phyloP scores from a whole-genome alignment of 2,888 invertebrate genomes.

The Laspeyria flexula region DNA sequence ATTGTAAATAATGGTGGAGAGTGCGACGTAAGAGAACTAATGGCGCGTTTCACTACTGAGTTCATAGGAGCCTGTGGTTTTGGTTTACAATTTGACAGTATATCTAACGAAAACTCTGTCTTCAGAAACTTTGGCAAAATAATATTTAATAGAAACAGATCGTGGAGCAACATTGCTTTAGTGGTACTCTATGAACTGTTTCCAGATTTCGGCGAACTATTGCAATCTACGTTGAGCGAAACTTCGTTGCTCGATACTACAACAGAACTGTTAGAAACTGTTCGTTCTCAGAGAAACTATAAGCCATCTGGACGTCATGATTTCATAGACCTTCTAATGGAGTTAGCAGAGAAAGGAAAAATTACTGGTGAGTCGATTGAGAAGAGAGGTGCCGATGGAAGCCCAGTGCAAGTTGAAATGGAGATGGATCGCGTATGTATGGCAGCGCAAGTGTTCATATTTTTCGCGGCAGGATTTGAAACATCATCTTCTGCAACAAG shows the following conservation, averaged over 20 bases:
- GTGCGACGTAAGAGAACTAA: conserved; percentile 58
- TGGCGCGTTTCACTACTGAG: conserved; percentile 67
- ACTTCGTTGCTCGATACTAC: conserved; percentile 36
- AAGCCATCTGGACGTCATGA: conserved; percentile 63
- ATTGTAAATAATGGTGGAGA: conserved; percentile 53
- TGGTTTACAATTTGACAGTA: conserved; percentile 60
- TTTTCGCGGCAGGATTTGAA: conserved; percentile 79
- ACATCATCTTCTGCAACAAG: conserved; percentile 76
- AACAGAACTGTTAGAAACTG: conserved; percentile 48
- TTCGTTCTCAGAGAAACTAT: conserved; percentile 59
- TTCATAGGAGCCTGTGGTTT: conserved; percentile 69
- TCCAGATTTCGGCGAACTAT: conserved; percentile 48
- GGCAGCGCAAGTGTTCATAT: conserved; percentile 66
- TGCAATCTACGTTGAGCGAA: conserved; percentile 33
- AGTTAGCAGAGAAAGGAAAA: conserved; percentile 57
- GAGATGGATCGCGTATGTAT: conserved; percentile 56
- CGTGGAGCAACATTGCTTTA: conserved; percentile 33
- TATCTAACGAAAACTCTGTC: conserved; percentile 58
- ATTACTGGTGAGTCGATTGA: conserved; percentile 66
- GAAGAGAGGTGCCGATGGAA: conserved; percentile 54
- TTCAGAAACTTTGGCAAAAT: conserved; percentile 56
- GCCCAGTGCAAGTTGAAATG: conserved; percentile 52
- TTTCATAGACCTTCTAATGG: conserved; percentile 63
- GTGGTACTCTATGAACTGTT: conserved; percentile 54
- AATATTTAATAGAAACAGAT: conserved; percentile 47